These are phyloP conservation scores for Mastomys coucha DNA, from an alignment of 2,113 vertebrate genomes.

Conservation along the genomic window DNA sequence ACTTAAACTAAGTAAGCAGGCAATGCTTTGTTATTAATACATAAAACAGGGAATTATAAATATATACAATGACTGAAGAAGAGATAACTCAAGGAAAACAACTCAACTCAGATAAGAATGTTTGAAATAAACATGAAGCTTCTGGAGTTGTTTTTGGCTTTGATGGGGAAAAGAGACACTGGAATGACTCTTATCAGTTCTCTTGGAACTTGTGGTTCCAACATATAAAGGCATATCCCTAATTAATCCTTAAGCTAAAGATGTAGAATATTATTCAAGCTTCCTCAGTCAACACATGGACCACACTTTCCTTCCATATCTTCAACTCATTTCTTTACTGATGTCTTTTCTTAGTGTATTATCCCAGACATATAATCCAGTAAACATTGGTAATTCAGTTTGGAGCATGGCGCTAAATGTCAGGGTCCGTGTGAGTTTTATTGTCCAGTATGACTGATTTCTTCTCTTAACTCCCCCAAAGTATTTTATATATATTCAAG, in stretches of 20 bases:
- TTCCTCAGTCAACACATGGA: background rate
- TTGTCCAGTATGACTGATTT: background rate
- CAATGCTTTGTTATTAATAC: background rate
- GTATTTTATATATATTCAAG: background rate
- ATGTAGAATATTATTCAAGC: background rate
- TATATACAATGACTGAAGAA: background rate
- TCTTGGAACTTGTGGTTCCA: background rate
- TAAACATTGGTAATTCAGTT: background rate
- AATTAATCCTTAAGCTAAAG: background rate
- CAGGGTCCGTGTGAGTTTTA: background rate
- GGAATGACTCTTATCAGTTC: background rate
- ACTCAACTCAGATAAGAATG: background rate
- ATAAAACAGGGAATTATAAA: background rate
- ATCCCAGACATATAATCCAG: background rate
- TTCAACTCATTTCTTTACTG: background rate
- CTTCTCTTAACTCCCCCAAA: background rate
- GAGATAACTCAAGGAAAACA: background rate
- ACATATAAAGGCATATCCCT: background rate
- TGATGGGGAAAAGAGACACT: background rate
- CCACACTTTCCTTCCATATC: background rate
- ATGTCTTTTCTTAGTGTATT: background rate
- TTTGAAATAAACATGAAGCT: background rate
- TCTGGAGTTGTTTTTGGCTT: background rate
- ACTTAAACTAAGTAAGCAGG: background rate
- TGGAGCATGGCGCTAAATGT: background rate